These are phyloP conservation scores for Cichlasoma orientale DNA, from an alignment of 2,797 vertebrate genomes.

Conservation along the genomic window DNA sequence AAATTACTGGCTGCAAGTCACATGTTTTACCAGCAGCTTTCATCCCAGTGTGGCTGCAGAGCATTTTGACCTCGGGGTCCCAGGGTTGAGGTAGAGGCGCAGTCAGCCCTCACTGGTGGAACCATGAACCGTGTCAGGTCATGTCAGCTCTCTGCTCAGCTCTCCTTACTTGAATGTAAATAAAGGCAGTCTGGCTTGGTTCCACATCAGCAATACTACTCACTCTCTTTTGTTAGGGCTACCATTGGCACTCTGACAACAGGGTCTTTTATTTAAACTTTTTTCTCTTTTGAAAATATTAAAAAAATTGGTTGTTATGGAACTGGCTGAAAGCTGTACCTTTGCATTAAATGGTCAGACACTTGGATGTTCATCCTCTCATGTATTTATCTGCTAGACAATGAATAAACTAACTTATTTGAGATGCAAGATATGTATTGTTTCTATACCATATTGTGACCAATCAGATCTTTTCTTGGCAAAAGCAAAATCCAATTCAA, in stretches of 20 bases:
- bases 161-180: slow-evolving; percentile 68
- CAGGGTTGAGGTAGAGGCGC: slow-evolving; percentile 56
- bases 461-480: not conserved
- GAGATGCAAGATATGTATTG: not conserved
- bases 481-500: slow-evolving; percentile 25
- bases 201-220: slow-evolving; percentile 44
- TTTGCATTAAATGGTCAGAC: not conserved
- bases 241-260: slow-evolving; percentile 20
- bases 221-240: slow-evolving; percentile 20
- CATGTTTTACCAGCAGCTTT: slow-evolving; percentile 62
- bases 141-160: slow-evolving; percentile 63
- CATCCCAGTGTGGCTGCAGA: slow-evolving; percentile 48
- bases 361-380: not conserved
- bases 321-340: not conserved
- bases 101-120: slow-evolving; percentile 57
- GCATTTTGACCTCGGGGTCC: slow-evolving; percentile 64
- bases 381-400: not conserved
- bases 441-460: not conserved
- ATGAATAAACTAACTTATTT: not conserved
- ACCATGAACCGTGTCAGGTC: slow-evolving; percentile 72
- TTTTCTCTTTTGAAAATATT: not conserved
- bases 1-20: slow-evolving; percentile 55
- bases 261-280: not conserved
- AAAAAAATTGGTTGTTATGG: not conserved
- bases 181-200: slow-evolving; percentile 56